Evolutionary conservation across 2,888 invertebrate genomes (phyloP).

Genomic region (Cyaniris semiargus): DNA sequence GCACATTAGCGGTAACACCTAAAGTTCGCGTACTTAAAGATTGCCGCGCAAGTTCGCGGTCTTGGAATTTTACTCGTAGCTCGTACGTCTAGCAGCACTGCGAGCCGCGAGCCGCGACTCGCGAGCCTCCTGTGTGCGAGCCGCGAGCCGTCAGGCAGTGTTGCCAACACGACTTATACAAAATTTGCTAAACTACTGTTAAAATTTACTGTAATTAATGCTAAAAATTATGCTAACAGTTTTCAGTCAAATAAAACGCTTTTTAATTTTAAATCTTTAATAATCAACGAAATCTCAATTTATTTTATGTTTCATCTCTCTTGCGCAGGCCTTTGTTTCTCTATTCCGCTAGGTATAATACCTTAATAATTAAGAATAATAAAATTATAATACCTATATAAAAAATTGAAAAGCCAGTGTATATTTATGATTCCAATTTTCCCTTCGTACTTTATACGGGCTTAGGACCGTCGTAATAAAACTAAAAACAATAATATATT

Average conservation of each 20-base stretch:
- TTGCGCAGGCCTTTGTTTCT: no score
- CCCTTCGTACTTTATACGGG: background rate
- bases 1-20: background rate
- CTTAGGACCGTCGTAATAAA: background rate
- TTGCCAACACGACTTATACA: background rate
- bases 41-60: background rate
- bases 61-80: constrained; percentile 9
- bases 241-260: constrained; percentile 1
- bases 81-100: constrained; percentile 3
- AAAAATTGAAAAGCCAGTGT: background rate
- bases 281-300: constrained; percentile 4
- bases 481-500: background rate
- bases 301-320: constrained; percentile 8
- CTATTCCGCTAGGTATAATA: background rate
- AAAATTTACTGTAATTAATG: constrained; percentile 4
- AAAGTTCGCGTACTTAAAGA: background rate
- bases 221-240: constrained; percentile 4
- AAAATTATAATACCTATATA: background rate
- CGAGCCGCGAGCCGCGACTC: no score
- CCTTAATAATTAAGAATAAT: background rate
- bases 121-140: no score
- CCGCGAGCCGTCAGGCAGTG: background rate
- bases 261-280: constrained; percentile 5
- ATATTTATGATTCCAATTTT: background rate
- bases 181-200: constrained; percentile 22